Conservation (phyloP, 2,113 vertebrate genomes). For the Nothoprocta perdicaria region DNA sequence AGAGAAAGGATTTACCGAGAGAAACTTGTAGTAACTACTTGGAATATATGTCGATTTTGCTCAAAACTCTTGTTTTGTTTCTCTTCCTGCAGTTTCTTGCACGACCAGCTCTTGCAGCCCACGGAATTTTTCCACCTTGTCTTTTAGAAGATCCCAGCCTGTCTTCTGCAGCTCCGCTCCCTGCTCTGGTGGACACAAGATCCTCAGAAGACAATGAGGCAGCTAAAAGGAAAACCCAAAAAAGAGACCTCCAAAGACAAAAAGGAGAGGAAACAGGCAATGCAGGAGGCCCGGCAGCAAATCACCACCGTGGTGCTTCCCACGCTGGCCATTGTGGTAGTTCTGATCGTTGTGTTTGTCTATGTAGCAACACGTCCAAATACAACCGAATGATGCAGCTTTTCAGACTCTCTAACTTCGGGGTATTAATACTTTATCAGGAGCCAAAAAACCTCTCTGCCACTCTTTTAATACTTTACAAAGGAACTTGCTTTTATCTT, state of each 20-base stretch:
- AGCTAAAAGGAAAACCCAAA: conserved; percentile 96
- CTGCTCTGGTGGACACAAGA: neutral
- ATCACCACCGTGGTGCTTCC: conserved; percentile 92
- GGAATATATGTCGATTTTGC: neutral
- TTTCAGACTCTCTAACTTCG: conserved; percentile 14
- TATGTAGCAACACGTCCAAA: conserved; percentile 93
- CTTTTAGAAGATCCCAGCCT: neutral
- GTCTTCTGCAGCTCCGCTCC: neutral
- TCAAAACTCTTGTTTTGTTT: neutral
- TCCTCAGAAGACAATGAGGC: conserved; percentile 85
- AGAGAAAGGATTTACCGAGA: neutral
- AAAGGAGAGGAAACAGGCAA: conserved; percentile 96
- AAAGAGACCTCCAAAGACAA: conserved; percentile 97
- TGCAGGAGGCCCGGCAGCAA: conserved; percentile 96
- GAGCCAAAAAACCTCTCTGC: conserved; percentile 60
- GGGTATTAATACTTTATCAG: conserved; percentile 10
- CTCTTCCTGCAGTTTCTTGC: conserved; percentile 33
- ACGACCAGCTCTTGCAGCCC: neutral
- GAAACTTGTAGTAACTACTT: neutral
- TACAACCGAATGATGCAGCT: conserved; percentile 80
- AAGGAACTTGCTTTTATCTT: conserved; percentile 57
- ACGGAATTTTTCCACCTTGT: neutral
- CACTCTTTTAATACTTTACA: neutral
- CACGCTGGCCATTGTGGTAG: conserved; percentile 87
- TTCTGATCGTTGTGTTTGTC: conserved; percentile 93